Conservation (phyloP, 2,797 vertebrate genomes). For the Muscicapa striata region DNA sequence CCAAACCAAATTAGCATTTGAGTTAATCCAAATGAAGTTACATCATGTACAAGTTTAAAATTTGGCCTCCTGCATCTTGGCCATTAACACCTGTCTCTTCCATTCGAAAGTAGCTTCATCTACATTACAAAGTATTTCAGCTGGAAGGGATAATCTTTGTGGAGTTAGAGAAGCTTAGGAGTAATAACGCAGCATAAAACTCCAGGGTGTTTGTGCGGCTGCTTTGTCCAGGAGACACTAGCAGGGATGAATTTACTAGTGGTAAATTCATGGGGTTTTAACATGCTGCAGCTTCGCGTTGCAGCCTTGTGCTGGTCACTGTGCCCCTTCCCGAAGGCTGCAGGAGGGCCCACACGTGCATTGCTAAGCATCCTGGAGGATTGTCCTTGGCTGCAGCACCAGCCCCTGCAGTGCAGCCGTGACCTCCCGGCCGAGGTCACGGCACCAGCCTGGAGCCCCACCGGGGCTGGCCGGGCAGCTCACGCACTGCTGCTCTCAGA, state of each 20-base stretch:
- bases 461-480: background rate
- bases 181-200: background rate
- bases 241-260: background rate
- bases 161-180: background rate
- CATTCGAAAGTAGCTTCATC: background rate
- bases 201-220: background rate
- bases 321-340: background rate
- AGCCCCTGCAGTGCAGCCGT: background rate
- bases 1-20: background rate
- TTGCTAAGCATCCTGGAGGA: background rate
- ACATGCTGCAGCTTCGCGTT: rapidly evolving
- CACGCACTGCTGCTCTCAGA: background rate
- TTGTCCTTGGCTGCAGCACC: background rate
- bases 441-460: background rate
- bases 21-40: background rate
- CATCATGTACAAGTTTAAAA: background rate
- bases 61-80: background rate
- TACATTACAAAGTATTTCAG: background rate
- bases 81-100: background rate
- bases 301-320: background rate
- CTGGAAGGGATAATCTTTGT: background rate
- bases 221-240: background rate
- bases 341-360: background rate
- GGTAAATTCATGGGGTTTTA: background rate
- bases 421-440: background rate